Evolutionary conservation across 2,113 vertebrate species (phyloP).

Genomic region (Phasianus colchicus): DNA sequence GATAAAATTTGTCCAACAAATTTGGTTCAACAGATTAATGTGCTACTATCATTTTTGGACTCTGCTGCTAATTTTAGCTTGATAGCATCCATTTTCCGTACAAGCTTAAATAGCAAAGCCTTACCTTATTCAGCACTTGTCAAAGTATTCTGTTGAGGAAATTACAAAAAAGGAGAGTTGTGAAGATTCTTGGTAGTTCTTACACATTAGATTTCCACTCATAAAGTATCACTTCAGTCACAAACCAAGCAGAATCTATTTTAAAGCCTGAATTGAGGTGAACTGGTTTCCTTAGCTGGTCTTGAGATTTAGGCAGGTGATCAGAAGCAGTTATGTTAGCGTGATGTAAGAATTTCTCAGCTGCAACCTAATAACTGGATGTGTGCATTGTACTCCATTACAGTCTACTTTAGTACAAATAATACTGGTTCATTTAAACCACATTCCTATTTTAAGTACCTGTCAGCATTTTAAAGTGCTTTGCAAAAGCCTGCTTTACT

Average conservation of each 20-base stretch:
- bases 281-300: background rate
- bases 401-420: background rate
- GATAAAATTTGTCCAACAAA: background rate
- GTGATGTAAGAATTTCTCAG: background rate
- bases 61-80: background rate
- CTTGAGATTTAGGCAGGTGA: background rate
- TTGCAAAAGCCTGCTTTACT: background rate
- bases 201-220: background rate
- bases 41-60: background rate
- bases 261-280: background rate
- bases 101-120: background rate
- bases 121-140: background rate
- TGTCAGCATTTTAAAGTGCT: background rate
- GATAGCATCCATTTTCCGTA: background rate
- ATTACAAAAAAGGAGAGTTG: background rate
- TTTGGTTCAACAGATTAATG: background rate
- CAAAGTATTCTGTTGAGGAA: background rate
- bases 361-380: background rate
- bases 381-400: background rate
- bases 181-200: background rate
- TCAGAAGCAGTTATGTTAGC: background rate
- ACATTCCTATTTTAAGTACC: background rate
- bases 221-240: background rate
- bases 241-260: background rate
- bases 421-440: background rate